Conservation (phyloP, 2,113 vertebrate species). For the Chauna torquata region DNA sequence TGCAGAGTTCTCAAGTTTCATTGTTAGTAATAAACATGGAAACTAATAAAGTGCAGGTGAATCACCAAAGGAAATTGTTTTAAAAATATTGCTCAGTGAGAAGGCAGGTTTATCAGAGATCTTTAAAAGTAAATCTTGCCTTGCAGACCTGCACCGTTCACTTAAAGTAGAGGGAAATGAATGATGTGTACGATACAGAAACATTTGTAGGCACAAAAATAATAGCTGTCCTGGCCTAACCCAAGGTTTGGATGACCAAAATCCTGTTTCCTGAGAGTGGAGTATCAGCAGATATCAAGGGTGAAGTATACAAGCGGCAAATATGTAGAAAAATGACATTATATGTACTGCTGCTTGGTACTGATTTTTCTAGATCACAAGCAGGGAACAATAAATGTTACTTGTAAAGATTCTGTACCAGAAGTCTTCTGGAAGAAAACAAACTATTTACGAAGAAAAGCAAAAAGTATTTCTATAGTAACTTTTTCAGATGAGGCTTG, state of each 20-base stretch:
- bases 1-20: constrained; percentile 44
- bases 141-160: not conserved
- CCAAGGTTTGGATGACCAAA: not conserved
- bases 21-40: constrained; percentile 47
- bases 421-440: not conserved
- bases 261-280: not conserved
- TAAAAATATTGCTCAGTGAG: not conserved
- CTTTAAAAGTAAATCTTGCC: not conserved
- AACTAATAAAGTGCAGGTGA: constrained; percentile 50
- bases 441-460: not conserved
- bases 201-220: not conserved
- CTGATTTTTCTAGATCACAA: not conserved
- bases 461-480: not conserved
- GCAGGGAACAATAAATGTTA: not conserved
- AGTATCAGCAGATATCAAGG: not conserved
- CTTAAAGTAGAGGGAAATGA: not conserved
- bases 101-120: constrained; percentile 4
- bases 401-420: not conserved
- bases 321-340: not conserved
- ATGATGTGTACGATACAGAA: not conserved
- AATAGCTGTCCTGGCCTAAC: not conserved
- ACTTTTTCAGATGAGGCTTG: not conserved
- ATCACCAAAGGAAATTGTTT: constrained; percentile 42
- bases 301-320: not conserved
- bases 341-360: not conserved